Base-by-base conservation (phyloP, 2,113 vertebrate species). In the Rattus rattus region DNA sequence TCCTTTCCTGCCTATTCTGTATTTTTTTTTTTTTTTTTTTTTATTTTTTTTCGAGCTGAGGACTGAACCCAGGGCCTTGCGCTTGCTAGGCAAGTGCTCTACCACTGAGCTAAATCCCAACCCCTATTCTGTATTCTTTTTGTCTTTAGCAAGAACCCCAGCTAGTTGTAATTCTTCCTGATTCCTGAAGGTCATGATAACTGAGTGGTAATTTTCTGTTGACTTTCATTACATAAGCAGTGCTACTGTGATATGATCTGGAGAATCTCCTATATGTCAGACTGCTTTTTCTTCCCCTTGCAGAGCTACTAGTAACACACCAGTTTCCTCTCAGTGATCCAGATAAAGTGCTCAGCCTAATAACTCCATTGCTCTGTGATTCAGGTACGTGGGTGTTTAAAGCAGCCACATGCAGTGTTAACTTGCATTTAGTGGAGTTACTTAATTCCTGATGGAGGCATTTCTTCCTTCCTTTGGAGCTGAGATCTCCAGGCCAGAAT, bases 391-490 rank as follows among this genome's bases (percentile, higher is more conserved):
- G 92, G 12, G 30, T 80, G 59, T 94, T 86, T 26, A 91, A 20
- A 93, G 91, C 89, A 49, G 67, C 90, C 19, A 73, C 47, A 22
- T 91, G 43, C 76, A 89, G 8, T 94, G 88, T 83, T 90, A 90
- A 87, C 47, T 88, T 96, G 14, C n/a, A 91, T 39, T 75, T 28
- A 92, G 19, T 93, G 59, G n/a, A 88, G 77, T 96, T 56, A 49
- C 69, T 94, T 28, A 24, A 92, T 76, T 93, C 43, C 49, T 90
- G 20, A 7, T 67, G 22, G 49, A 70, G 73, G 72, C 88, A 49
- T 94, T 80, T 63, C 36, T 95, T 89, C 65, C 52, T 89, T 72
- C n/a, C n/a, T 94, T 92, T 92, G 72, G 39, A 91, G 85, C 43
- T 91, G 61, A 92, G 61, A 85, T 16, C 47, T 95, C 1, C 85